A percentile compares a stretch with the other conserved stretches of the same genome.
Conservation (phyloP, 2,797 vertebrate species). For the Peromyscus nudipes region DNA sequence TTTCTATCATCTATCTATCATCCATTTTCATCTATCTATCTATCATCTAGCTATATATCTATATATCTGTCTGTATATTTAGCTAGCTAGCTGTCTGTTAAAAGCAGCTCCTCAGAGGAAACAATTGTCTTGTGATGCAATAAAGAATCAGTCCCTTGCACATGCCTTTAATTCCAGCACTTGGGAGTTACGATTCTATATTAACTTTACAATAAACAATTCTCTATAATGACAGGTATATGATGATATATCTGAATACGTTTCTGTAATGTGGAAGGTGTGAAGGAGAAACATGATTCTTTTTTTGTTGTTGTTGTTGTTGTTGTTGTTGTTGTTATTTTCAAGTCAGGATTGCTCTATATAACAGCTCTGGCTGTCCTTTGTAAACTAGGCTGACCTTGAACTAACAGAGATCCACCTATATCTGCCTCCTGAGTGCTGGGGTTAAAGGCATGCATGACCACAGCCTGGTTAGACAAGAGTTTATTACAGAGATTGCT, state of each 20-base stretch:
- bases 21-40: neutral
- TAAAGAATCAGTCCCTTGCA: neutral
- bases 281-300: conserved; percentile 15
- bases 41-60: neutral
- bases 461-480: neutral
- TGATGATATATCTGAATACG: neutral
- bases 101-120: conserved; percentile 13
- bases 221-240: neutral
- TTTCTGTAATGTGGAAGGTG: neutral
- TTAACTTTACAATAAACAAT: conserved; percentile 55
- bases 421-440: neutral
- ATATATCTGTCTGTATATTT: neutral
- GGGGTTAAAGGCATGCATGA: neutral
- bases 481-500: neutral
- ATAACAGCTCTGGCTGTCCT: neutral
- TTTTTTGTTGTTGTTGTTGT: neutral
- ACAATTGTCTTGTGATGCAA: conserved; percentile 8
- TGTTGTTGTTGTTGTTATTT: neutral
- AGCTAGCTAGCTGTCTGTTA: neutral
- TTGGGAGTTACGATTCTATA: neutral
- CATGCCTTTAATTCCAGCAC: neutral
- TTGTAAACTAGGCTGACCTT: too few species aligned
- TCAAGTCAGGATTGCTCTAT: neutral
- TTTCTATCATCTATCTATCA: neutral
- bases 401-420: neutral